Conservation (phyloP, 2,113 vertebrate species). For the Dicerorhinus sumatrensis region DNA sequence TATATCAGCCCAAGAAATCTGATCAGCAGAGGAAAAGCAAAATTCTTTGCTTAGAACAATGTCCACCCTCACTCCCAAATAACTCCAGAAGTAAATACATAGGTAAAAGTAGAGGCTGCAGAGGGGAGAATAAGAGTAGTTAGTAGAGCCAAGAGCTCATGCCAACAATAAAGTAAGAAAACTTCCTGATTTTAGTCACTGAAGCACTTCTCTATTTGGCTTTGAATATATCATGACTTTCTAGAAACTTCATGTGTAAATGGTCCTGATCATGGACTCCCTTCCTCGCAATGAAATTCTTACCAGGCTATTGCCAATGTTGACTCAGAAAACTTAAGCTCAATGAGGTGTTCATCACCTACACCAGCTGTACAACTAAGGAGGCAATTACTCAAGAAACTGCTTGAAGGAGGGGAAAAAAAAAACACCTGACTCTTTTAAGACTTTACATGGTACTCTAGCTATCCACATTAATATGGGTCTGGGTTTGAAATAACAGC, state of each 20-base stretch:
- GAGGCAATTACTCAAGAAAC: not conserved
- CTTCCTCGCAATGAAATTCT: not conserved
- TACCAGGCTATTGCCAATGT: not conserved
- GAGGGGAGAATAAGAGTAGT: not conserved
- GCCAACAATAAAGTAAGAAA: not conserved
- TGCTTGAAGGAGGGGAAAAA: not conserved
- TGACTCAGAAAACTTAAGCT: not conserved
- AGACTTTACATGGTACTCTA: not conserved
- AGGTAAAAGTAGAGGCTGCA: not conserved
- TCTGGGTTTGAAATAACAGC: slow-evolving; percentile 9
- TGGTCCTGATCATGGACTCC: not conserved
- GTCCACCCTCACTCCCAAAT: not conserved
- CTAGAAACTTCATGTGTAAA: not conserved
- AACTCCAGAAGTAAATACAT: not conserved
- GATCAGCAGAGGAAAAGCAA: not conserved
- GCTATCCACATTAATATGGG: slow-evolving; percentile 37
- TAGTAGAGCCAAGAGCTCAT: not conserved
- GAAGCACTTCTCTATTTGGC: not conserved
- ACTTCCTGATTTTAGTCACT: not conserved
- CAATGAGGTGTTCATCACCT: not conserved
- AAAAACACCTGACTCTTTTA: not conserved
- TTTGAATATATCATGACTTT: not conserved
- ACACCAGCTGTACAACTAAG: not conserved
- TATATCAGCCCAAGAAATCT: not conserved
- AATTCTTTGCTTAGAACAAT: not conserved